A percentile compares a stretch with the other conserved stretches of the same genome.
These are phyloP conservation scores for Pyrocoelia pectoralis DNA, from an alignment of 2,888 invertebrate species.

Conservation along the genomic window DNA sequence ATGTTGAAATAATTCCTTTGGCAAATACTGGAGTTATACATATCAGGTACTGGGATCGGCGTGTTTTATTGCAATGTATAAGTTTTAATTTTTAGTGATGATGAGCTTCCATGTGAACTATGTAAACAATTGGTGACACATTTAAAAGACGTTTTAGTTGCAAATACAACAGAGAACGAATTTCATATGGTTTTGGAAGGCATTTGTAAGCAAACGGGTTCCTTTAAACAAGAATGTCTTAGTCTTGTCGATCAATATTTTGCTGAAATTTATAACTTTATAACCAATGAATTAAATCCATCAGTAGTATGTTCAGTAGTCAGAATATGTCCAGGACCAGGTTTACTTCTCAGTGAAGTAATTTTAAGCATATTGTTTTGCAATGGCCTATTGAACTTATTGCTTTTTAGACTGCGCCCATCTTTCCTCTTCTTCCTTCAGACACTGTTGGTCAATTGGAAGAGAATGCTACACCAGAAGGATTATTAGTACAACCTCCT, in stretches of 20 bases:
- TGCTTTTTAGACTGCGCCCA: slow-evolving; percentile 54
- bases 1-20: slow-evolving; percentile 65
- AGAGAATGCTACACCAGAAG: not conserved
- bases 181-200: slow-evolving; percentile 80
- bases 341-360: slow-evolving; percentile 43
- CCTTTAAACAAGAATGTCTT: slow-evolving; percentile 78
- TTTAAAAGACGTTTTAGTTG: slow-evolving; percentile 78
- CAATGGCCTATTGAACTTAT: not conserved
- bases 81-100: slow-evolving; percentile 41
- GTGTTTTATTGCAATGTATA: not conserved
- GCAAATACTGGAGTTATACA: slow-evolving; percentile 66
- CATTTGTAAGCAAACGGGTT: slow-evolving; percentile 80
- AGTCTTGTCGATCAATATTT: slow-evolving; percentile 83
- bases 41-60: slow-evolving; percentile 51
- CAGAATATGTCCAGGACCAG: slow-evolving; percentile 68
- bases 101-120: slow-evolving; percentile 82
- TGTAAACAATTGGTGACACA: slow-evolving; percentile 85
- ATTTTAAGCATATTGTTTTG: slow-evolving; percentile 27
- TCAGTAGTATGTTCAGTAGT: slow-evolving; percentile 74
- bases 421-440: slow-evolving; percentile 69
- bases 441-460: slow-evolving; percentile 47
- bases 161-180: slow-evolving; percentile 85
- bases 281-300: slow-evolving; percentile 74
- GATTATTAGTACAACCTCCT: slow-evolving; percentile 36
- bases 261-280: slow-evolving; percentile 72